Conservation (phyloP, 1,140 invertebrate species). For the Leptinotarsa texana region DNA sequence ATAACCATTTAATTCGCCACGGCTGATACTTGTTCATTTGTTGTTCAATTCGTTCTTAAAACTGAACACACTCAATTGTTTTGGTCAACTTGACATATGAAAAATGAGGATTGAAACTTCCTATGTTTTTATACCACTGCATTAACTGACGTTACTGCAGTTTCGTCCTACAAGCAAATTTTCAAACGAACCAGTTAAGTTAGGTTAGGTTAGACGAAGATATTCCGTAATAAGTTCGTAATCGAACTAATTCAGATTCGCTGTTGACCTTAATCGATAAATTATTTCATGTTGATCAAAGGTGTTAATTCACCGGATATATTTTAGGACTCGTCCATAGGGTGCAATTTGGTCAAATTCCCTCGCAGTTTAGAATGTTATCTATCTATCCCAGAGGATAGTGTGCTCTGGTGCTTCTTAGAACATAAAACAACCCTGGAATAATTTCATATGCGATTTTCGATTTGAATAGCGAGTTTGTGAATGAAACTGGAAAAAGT, state of each 20-base stretch:
- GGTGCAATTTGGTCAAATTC: slow-evolving; percentile 24
- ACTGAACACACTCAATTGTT: too few relatives aligned
- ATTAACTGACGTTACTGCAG: too few relatives aligned
- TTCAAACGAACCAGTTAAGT: too few relatives aligned
- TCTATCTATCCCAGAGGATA: slow-evolving; percentile 28
- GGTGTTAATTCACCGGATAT: slow-evolving; percentile 19
- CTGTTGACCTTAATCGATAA: not conserved
- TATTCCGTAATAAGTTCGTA: not conserved
- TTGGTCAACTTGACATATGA: too few relatives aligned
- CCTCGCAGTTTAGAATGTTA: slow-evolving; percentile 21
- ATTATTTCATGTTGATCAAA: slow-evolving; percentile 15
- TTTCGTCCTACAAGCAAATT: too few relatives aligned
- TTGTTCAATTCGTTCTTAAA: too few relatives aligned
- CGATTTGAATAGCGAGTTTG: not conserved
- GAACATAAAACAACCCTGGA: slow-evolving; percentile 22
- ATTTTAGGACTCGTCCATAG: slow-evolving; percentile 19
- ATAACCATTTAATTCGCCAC: too few relatives aligned
- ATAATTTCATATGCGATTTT: slow-evolving; percentile 20
- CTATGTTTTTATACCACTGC: too few relatives aligned
- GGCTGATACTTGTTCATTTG: too few relatives aligned
- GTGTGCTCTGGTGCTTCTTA: slow-evolving; percentile 13
- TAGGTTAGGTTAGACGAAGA: too few relatives aligned
- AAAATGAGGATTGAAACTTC: too few relatives aligned
- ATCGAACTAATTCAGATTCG: not conserved
- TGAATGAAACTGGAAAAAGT: too few relatives aligned